Percentiles rank a stretch among this genome's conserved stretches.
phyloP scores from a whole-genome alignment of 1,140 invertebrate genomes.

The Cydia fagiglandana region DNA sequence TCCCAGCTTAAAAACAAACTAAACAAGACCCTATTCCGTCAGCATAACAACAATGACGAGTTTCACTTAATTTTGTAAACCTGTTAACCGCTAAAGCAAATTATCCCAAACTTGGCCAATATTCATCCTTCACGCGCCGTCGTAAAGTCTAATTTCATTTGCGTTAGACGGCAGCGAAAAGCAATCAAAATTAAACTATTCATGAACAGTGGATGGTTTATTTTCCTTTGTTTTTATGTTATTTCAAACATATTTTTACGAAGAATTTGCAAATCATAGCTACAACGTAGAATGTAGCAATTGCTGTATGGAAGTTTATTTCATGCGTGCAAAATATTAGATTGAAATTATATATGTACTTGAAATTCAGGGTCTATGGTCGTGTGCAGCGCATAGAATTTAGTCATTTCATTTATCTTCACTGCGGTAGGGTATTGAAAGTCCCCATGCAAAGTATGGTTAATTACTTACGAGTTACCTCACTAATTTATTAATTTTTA shows the following conservation, averaged over 20 bases:
- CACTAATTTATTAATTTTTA: too few species aligned
- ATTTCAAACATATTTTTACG: background rate
- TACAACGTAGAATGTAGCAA: too few species aligned
- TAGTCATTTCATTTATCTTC: too few species aligned
- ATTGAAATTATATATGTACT: too few species aligned
- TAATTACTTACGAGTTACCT: too few species aligned
- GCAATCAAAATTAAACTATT: background rate
- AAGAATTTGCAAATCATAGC: background rate
- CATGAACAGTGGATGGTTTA: constrained; percentile 1
- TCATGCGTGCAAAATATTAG: too few species aligned
- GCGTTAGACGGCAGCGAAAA: background rate
- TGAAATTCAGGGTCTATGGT: too few species aligned
- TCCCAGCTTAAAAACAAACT: background rate
- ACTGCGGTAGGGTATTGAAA: too few species aligned
- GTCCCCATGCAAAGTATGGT: too few species aligned
- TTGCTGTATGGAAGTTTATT: too few species aligned
- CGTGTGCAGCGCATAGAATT: too few species aligned
- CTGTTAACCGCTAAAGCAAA: constrained; percentile 7
- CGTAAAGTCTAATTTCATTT: constrained; percentile 12
- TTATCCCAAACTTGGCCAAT: constrained; percentile 2
- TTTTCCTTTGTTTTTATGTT: constrained; percentile 2
- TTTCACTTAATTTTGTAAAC: background rate
- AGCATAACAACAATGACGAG: background rate
- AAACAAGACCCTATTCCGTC: background rate
- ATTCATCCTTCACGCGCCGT: background rate